Conservation (phyloP, 2,113 vertebrate genomes). For the Pelobates fuscus region DNA sequence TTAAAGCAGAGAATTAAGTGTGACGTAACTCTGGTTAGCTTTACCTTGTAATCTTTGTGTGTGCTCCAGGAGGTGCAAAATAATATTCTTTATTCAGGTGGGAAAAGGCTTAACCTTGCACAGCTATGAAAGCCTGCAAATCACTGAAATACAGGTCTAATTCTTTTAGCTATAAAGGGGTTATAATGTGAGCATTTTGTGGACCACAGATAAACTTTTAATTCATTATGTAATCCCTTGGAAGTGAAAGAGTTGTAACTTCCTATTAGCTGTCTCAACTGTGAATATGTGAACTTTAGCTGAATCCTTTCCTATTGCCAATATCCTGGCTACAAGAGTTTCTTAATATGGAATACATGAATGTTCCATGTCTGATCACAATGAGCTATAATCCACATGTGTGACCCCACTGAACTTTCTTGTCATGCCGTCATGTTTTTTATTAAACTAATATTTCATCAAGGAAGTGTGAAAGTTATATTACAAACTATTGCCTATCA, state of each 20-base stretch:
- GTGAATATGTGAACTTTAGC: not conserved
- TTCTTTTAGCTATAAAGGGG: not conserved
- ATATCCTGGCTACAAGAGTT: conserved; percentile 9
- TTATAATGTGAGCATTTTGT: not conserved
- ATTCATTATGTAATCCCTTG: not conserved
- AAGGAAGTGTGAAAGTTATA: conserved; percentile 55
- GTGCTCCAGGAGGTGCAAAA: not conserved
- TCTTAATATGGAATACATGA: conserved; percentile 49
- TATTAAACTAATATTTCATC: conserved; percentile 75
- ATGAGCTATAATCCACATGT: conserved; percentile 42
- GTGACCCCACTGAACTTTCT: conserved; percentile 59
- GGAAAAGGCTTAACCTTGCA: not conserved
- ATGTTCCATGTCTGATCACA: conserved; percentile 12
- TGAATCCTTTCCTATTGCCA: conserved; percentile 3
- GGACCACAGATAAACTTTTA: not conserved
- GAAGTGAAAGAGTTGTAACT: conserved; percentile 10
- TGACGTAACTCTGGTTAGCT: conserved; percentile 4
- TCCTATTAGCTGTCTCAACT: conserved; percentile 28
- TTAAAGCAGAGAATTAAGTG: conserved; percentile 26
- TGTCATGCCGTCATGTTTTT: conserved; percentile 58
- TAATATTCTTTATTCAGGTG: not conserved
- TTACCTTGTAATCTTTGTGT: not conserved
- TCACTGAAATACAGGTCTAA: not conserved
- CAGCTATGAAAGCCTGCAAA: not conserved
- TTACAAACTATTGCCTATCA: conserved; percentile 37